These are phyloP conservation scores for Stictocephala bisonia DNA, from an alignment of 2,888 invertebrate genomes.

Conservation along the genomic window DNA sequence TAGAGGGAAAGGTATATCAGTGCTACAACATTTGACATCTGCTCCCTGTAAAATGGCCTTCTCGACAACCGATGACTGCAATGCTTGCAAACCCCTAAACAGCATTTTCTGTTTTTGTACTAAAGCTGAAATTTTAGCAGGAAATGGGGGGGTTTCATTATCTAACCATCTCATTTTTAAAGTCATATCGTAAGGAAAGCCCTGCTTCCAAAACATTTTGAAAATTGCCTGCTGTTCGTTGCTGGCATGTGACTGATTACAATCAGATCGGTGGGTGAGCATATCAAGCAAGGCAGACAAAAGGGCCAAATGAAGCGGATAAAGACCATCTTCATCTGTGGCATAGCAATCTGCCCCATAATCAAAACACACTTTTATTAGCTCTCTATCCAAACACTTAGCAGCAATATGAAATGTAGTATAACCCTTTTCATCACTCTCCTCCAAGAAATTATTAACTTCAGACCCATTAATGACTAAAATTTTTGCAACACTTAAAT, in stretches of 20 bases:
- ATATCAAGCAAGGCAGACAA: not conserved
- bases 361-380: conserved; percentile 10
- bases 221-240: not conserved
- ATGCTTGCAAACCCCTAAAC: not conserved
- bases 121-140: not conserved
- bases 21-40: not conserved
- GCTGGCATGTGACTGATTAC: not conserved
- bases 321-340: not conserved
- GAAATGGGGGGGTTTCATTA: not conserved
- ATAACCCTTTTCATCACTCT: not conserved
- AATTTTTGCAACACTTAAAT: conserved; percentile 10
- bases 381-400: not conserved
- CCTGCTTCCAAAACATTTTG: conserved; percentile 3
- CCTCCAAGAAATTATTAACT: not conserved
- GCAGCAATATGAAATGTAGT: not conserved
- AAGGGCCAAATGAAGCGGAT: not conserved
- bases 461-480: conserved; percentile 2
- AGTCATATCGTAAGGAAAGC: conserved; percentile 4
- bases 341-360: not conserved
- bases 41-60: conserved; percentile 22
- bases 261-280: not conserved
- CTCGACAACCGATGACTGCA: not conserved
- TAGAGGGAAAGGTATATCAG: not conserved
- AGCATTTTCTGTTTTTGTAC: conserved; percentile 17
- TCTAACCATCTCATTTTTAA: not conserved